These are phyloP conservation scores for Prionace glauca DNA, from an alignment of 2,797 vertebrate genomes.

Conservation along the genomic window DNA sequence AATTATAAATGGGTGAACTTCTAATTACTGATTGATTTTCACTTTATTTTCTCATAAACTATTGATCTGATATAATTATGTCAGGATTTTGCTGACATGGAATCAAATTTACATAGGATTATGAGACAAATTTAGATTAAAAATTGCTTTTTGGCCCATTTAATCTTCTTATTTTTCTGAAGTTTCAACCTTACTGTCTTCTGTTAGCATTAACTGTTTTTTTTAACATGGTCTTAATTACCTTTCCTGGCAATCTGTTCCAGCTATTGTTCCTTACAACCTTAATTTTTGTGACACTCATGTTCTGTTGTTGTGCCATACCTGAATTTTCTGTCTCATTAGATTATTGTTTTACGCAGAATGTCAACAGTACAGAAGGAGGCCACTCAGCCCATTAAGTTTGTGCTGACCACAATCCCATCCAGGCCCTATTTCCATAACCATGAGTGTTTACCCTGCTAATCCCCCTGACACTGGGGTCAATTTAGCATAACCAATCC, in stretches of 20 bases:
- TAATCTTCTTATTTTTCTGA: neutral
- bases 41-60: conserved; percentile 4
- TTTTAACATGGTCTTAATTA: neutral
- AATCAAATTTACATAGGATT: neutral
- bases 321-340: neutral
- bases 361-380: too few species aligned
- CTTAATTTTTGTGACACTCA: neutral
- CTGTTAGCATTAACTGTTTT: neutral
- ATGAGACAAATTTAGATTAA: neutral
- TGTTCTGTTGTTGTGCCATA: neutral
- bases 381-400: too few species aligned
- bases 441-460: too few species aligned
- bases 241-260: neutral
- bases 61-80: neutral
- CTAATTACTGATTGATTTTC: neutral
- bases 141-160: neutral
- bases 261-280: neutral
- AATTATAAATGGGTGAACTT: neutral
- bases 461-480: too few species aligned
- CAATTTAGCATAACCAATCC: too few species aligned
- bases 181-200: neutral
- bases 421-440: too few species aligned
- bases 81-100: neutral
- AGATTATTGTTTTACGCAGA: neutral
- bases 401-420: too few species aligned